Base-by-base conservation (phyloP, 1,140 invertebrate species). In the Druon quercuslanigerum region DNA sequence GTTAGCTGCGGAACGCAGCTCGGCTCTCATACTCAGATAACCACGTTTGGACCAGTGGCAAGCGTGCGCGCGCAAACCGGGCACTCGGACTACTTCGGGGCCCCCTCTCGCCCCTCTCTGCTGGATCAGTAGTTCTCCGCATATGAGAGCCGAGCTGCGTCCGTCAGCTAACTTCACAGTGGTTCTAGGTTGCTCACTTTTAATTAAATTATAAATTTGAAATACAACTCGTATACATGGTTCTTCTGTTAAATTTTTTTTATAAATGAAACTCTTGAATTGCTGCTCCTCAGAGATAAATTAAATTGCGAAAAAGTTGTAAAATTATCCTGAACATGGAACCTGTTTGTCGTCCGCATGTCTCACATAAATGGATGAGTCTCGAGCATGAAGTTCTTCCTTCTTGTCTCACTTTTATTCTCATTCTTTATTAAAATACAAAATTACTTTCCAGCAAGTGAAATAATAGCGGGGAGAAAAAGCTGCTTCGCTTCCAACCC, bases 221-320 rank as follows among this genome's bases (percentile, higher is more conserved):
- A 33, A 33, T 33, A 33, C 25, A 33, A 5, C 5, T 33, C 25
- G 5, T 33, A 5, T 33, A 33, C 25, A 66, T 66, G 33, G 40
- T 25, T 52, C 8, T 60, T 70, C 77, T 70, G 70, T 73, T 25
- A 51, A 72, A 74, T 72, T 57, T 16, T 57, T 16, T 51, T 12
- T 12, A 14, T 33, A 33, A 66, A 66, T 12, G 1, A 19, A 25
- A 14, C n/a, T 14, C 16, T 52, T 54, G 7, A 12, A 16, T 71
- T 56, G 19, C 19, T 46, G 54, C 72, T 76, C 74, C 79, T 75
- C 77, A 85, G 83, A 74, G 83, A 74, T 79, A 86, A 82, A 76
- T 86, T 87, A 85, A 78, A 87, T 80, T 72, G 75, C 76, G 79
- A 54, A 54, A 75, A 86, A 87, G 77, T 87, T 83, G 60, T 73